Conservation (phyloP, 1,140 invertebrate species). For the Nasonia giraulti region DNA sequence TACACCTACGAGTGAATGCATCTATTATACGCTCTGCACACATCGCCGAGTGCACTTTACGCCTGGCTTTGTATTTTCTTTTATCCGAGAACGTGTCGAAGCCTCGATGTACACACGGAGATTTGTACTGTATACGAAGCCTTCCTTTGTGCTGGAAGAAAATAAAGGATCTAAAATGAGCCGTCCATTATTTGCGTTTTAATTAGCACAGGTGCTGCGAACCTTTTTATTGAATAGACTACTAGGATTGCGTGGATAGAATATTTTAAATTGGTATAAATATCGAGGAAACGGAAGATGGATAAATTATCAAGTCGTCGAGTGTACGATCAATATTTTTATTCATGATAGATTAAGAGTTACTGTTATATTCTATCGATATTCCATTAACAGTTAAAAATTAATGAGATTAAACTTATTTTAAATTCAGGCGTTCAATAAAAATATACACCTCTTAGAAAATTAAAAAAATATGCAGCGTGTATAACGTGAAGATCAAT, state of each 20-base stretch:
- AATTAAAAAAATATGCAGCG: constrained; percentile 30
- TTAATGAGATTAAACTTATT: constrained; percentile 28
- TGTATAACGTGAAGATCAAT: background rate
- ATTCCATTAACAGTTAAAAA: constrained; percentile 20
- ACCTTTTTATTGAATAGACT: background rate
- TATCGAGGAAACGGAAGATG: background rate
- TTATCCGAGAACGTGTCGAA: background rate
- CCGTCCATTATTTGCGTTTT: background rate
- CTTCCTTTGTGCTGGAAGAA: background rate
- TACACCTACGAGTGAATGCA: no score
- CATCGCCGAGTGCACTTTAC: background rate
- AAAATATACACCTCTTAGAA: constrained; percentile 39
- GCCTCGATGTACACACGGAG: background rate
- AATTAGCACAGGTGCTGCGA: background rate
- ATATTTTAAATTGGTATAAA: background rate
- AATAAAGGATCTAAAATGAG: background rate
- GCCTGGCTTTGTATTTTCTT: background rate
- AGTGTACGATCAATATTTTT: constrained; percentile 23
- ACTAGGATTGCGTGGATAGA: background rate
- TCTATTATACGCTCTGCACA: background rate
- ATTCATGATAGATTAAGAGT: constrained; percentile 26
- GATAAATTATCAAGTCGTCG: background rate
- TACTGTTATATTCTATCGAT: constrained; percentile 27
- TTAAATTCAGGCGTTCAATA: constrained; percentile 18
- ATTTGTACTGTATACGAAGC: background rate